phyloP scores from a whole-genome alignment of 2,113 vertebrate species.

The Microcebus jonahi region DNA sequence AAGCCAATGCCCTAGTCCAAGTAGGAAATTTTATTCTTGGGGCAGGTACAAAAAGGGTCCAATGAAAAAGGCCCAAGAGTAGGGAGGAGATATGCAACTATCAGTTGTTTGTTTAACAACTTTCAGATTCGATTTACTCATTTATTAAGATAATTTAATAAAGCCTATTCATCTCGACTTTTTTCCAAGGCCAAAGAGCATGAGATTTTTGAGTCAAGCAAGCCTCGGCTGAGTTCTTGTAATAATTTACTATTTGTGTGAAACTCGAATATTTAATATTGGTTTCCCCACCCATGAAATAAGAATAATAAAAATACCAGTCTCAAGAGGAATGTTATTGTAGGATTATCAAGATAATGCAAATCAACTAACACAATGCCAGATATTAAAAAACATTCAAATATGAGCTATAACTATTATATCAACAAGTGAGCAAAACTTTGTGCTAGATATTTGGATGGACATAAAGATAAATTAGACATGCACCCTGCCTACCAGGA shows the following conservation, averaged over 20 bases:
- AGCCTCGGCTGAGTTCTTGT: not conserved
- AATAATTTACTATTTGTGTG: not conserved
- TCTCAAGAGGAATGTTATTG: not conserved
- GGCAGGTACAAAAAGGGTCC: not conserved
- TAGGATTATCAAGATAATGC: not conserved
- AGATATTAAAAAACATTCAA: not conserved
- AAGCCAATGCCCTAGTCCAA: too few species aligned
- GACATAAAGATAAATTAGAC: not conserved
- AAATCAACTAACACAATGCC: not conserved
- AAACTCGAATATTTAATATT: not conserved
- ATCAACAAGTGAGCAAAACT: not conserved
- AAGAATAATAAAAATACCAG: not conserved
- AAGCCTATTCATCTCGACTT: not conserved
- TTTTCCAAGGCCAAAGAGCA: not conserved
- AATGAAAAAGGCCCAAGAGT: not conserved
- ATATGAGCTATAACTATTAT: not conserved
- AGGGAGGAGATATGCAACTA: not conserved
- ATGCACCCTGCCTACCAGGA: not conserved
- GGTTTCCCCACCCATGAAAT: not conserved
- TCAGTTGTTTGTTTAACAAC: not conserved
- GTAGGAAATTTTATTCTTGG: not conserved
- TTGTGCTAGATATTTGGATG: not conserved
- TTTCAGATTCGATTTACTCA: not conserved
- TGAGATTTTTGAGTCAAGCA: not conserved
- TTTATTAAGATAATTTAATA: not conserved